Evolutionary conservation across 2,113 vertebrate genomes (phyloP).

Genomic region (Lampris megalopsis): DNA sequence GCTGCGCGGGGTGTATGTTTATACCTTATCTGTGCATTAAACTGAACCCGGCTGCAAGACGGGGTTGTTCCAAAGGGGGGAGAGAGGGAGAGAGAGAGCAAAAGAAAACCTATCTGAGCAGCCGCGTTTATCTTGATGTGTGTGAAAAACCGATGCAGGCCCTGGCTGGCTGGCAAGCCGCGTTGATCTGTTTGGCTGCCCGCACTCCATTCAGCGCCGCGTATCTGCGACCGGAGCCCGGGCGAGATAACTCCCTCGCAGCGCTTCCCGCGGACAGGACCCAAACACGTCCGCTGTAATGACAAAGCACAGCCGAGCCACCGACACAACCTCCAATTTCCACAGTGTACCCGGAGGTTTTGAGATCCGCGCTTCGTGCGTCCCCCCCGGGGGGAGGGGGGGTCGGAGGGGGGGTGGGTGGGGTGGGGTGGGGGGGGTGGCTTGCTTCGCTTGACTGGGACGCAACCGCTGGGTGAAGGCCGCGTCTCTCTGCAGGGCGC

Average conservation of each 20-base stretch:
- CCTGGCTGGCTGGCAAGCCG: not conserved
- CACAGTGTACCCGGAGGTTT: slow-evolving; percentile 33
- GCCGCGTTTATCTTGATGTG: slow-evolving; percentile 16
- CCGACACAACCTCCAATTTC: slow-evolving; percentile 62
- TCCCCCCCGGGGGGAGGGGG: slow-evolving; percentile 9
- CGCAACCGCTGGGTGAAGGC: no score
- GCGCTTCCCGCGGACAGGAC: slow-evolving; percentile 47
- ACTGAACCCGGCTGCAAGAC: slow-evolving; percentile 17
- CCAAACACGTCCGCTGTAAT: slow-evolving; percentile 39
- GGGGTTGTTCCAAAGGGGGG: not conserved
- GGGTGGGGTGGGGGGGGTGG: not conserved
- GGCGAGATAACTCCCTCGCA: slow-evolving; percentile 53
- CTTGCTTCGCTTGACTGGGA: not conserved
- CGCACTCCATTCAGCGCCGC: slow-evolving; percentile 25
- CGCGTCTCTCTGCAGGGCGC: no score
- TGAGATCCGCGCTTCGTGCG: no score
- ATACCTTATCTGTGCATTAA: slow-evolving; percentile 24
- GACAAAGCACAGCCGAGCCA: slow-evolving; percentile 41
- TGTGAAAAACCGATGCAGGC: slow-evolving; percentile 14
- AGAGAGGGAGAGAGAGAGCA: not conserved
- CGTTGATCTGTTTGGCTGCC: slow-evolving; percentile 51
- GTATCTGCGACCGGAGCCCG: slow-evolving; percentile 45
- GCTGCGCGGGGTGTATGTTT: slow-evolving; percentile 17
- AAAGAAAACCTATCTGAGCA: not conserved
- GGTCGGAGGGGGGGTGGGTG: slow-evolving; percentile 7